These are phyloP conservation scores for Pediacus dermestoides DNA, from an alignment of 2,888 invertebrate genomes.

Conservation along the genomic window DNA sequence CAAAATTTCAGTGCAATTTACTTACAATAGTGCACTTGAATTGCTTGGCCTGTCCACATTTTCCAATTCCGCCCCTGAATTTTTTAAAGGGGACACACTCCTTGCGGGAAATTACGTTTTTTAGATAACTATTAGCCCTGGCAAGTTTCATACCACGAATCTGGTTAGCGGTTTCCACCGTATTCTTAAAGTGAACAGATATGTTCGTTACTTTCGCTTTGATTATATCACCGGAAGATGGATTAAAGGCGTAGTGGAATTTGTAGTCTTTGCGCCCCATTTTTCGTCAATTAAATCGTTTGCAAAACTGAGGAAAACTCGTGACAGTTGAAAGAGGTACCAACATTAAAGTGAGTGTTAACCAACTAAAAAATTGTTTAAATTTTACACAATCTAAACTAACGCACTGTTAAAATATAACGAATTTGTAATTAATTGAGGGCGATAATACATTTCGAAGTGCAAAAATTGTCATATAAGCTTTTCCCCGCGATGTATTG, in stretches of 20 bases:
- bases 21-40: conserved; percentile 65
- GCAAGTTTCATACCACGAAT: conserved; percentile 71
- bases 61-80: conserved; percentile 73
- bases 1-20: conserved; percentile 3
- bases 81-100: conserved; percentile 78
- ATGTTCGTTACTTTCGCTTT: conserved; percentile 76
- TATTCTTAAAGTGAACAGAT: conserved; percentile 79
- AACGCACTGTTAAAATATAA: too few relatives aligned
- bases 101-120: conserved; percentile 71
- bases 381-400: too few relatives aligned
- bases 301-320: too few relatives aligned
- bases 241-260: neutral
- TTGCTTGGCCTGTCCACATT: conserved; percentile 74
- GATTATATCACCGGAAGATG: conserved; percentile 9
- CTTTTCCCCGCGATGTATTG: too few relatives aligned
- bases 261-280: neutral
- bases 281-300: neutral
- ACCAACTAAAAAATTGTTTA: too few relatives aligned
- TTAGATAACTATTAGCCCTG: conserved; percentile 68
- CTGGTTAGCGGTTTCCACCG: conserved; percentile 73
- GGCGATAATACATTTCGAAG: too few relatives aligned
- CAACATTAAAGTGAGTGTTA: too few relatives aligned
- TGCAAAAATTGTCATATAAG: too few relatives aligned
- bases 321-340: too few relatives aligned
- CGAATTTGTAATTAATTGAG: too few relatives aligned